phyloP scores from a whole-genome alignment of 1,140 invertebrate genomes.

The Formica exsecta region DNA sequence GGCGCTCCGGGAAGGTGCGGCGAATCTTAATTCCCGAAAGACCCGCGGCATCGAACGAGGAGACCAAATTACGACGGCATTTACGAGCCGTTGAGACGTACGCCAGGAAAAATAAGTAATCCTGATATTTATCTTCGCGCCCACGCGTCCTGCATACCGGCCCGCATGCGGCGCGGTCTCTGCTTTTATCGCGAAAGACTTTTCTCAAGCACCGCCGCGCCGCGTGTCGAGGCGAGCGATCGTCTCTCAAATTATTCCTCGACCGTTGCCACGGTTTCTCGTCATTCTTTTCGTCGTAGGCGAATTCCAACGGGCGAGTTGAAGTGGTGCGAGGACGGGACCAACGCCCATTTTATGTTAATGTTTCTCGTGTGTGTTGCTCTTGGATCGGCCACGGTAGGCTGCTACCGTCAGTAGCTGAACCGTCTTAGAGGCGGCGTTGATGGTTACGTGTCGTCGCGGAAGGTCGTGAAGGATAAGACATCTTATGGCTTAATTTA shows the following conservation, averaged over 20 bases:
- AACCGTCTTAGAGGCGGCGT: slow-evolving; percentile 59
- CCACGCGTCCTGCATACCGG: slow-evolving; percentile 57
- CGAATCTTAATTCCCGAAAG: slow-evolving; percentile 44
- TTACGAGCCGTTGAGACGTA: slow-evolving; percentile 75
- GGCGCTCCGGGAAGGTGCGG: not conserved
- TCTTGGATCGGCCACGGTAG: slow-evolving; percentile 37
- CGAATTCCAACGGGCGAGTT: slow-evolving; percentile 65
- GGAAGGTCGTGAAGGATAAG: slow-evolving; percentile 63
- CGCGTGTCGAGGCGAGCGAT: slow-evolving; percentile 30
- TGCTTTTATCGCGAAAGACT: slow-evolving; percentile 50
- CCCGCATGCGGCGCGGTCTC: slow-evolving; percentile 27
- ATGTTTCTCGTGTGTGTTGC: slow-evolving; percentile 68
- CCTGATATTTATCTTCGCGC: slow-evolving; percentile 75
- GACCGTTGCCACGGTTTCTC: slow-evolving; percentile 9
- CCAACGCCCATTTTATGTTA: slow-evolving; percentile 85
- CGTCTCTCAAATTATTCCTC: slow-evolving; percentile 43
- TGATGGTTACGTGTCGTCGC: slow-evolving; percentile 66
- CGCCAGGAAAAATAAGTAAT: slow-evolving; percentile 76
- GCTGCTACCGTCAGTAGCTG: slow-evolving; percentile 46
- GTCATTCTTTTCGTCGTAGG: slow-evolving; percentile 51
- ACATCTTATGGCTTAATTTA: slow-evolving; percentile 67
- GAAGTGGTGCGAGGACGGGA: slow-evolving; percentile 73
- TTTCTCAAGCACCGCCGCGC: slow-evolving; percentile 19
- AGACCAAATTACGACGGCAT: slow-evolving; percentile 75
- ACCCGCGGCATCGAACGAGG: slow-evolving; percentile 28